A percentile compares a stretch with the other conserved stretches of the same genome.
These are phyloP conservation scores for Diarsia rubi DNA, from an alignment of 2,888 invertebrate genomes.

Conservation along the genomic window DNA sequence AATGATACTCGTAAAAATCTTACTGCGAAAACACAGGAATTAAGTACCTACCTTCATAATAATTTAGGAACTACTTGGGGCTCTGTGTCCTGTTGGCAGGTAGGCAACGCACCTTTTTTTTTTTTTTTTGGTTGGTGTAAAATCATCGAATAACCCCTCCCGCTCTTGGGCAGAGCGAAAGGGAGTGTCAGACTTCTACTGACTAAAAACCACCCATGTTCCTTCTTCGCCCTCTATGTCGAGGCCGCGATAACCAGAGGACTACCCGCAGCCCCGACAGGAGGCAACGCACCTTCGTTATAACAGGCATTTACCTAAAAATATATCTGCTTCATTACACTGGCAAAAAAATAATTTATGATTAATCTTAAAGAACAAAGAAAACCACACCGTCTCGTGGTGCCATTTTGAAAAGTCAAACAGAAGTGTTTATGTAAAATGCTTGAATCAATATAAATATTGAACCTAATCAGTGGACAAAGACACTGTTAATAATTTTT, in stretches of 20 bases:
- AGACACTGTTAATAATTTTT: background rate
- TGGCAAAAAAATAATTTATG: background rate
- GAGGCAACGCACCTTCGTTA: too few species aligned
- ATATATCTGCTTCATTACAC: background rate
- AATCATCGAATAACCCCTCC: too few species aligned
- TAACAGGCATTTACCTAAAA: background rate
- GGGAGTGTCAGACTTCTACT: too few species aligned
- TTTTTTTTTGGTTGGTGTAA: too few species aligned
- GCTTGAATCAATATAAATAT: background rate
- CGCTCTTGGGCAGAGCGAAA: too few species aligned
- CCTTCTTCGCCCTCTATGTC: too few species aligned
- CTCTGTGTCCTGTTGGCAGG: background rate
- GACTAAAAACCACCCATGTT: too few species aligned
- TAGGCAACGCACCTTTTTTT: too few species aligned
- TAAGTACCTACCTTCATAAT: background rate
- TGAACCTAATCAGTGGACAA: background rate
- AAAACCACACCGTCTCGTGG: background rate
- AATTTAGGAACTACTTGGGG: background rate
- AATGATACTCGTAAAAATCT: too few species aligned
- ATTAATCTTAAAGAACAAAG: slow-evolving; percentile 25
- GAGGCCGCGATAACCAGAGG: too few species aligned
- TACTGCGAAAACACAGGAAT: background rate
- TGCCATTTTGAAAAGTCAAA: slow-evolving; percentile 1
- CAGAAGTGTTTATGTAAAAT: background rate
- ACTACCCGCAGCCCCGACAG: too few species aligned